Conservation (phyloP, 1,140 invertebrate species). For the Brachionus koreanus region DNA sequence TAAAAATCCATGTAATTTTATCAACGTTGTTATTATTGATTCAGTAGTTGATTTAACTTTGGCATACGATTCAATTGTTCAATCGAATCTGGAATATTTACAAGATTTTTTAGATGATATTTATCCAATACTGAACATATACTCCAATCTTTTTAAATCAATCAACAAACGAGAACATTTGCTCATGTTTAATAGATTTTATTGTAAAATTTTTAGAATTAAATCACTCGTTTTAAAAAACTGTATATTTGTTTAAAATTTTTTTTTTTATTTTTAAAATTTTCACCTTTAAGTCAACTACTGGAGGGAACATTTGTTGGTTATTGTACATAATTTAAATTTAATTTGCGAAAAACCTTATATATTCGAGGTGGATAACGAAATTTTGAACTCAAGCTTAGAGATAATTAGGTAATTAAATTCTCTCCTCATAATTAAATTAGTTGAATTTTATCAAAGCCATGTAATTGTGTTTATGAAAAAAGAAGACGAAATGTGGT, state of each 20-base stretch:
- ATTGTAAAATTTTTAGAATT: slow-evolving; percentile 8
- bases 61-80: background rate
- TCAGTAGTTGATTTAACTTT: background rate
- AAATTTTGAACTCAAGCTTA: background rate
- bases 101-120: slow-evolving; percentile 9
- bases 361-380: background rate
- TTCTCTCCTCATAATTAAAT: background rate
- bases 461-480: background rate
- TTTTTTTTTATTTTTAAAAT: background rate
- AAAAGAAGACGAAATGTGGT: background rate
- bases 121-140: background rate
- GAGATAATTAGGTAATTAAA: background rate
- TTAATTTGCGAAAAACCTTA: background rate
- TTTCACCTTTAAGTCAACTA: background rate
- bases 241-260: background rate
- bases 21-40: background rate
- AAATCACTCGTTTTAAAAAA: background rate
- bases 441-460: background rate
- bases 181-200: background rate
- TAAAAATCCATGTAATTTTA: background rate
- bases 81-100: background rate
- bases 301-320: background rate
- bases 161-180: background rate
- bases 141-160: background rate
- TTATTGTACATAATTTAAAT: slow-evolving; percentile 4